These are phyloP conservation scores for Phorcus lineatus DNA, from an alignment of 2,888 invertebrate species.

Conservation along the genomic window DNA sequence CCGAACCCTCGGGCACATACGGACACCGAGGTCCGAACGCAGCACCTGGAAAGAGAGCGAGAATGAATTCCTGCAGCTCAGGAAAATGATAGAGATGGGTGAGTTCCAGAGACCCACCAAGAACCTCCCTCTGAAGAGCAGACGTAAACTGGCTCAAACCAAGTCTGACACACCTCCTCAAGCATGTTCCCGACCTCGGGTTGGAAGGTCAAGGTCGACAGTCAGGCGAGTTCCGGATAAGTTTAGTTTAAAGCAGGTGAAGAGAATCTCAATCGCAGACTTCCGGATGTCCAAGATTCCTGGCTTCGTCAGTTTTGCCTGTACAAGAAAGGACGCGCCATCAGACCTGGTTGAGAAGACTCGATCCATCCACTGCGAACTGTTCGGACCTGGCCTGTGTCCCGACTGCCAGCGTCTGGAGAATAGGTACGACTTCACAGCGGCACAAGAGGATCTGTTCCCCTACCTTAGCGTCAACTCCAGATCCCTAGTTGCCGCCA, in stretches of 20 bases:
- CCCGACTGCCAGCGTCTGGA: conserved; percentile 18
- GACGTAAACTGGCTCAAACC: neutral
- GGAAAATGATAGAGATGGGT: conserved; percentile 7
- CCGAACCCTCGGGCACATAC: neutral
- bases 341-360: neutral
- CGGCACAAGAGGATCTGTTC: conserved; percentile 20
- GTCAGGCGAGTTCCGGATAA: neutral
- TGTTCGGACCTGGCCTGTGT: conserved; percentile 24
- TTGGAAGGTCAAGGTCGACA: neutral
- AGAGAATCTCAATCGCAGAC: conserved; percentile 23
- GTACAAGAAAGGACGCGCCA: neutral
- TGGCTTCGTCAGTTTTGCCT: neutral
- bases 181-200: neutral
- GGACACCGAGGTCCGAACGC: neutral
- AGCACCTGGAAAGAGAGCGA: neutral
- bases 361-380: conserved; percentile 24
- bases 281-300: neutral
- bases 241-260: neutral
- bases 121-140: neutral
- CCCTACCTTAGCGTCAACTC: conserved; percentile 26
- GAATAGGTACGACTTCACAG: conserved; percentile 18
- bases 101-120: conserved; percentile 2
- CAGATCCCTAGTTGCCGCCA: conserved; percentile 22
- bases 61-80: neutral
- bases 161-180: neutral